phyloP scores from a whole-genome alignment of 2,888 invertebrate species.

The Belgica antarctica region DNA sequence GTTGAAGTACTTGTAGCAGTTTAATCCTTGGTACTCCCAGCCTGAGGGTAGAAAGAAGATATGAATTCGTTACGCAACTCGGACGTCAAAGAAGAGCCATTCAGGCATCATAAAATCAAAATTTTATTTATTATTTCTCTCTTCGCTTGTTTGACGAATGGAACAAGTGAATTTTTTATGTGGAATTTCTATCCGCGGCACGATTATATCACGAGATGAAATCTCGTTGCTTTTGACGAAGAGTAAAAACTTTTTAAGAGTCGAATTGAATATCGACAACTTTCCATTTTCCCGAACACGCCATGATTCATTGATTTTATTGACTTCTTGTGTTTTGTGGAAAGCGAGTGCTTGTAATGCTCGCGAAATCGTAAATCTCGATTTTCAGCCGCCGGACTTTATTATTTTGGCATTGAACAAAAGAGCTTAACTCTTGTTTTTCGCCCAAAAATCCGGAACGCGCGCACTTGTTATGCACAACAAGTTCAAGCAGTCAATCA shows the following conservation, averaged over 20 bases:
- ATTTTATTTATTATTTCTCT: not conserved
- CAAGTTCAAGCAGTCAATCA: conserved; percentile 10
- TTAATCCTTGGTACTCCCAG: conserved; percentile 86
- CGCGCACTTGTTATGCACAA: not conserved
- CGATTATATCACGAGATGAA: conserved; percentile 37
- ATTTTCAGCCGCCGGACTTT: not conserved
- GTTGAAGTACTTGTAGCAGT: conserved; percentile 94
- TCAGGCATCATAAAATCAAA: conserved; percentile 11
- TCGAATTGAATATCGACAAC: conserved; percentile 29
- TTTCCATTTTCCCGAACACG: conserved; percentile 33
- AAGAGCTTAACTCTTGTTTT: not conserved
- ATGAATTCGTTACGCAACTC: not conserved
- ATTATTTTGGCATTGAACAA: conserved; percentile 1
- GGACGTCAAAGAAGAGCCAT: not conserved
- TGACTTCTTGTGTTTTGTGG: conserved; percentile 22
- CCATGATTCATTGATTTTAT: conserved; percentile 33
- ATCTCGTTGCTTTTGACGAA: conserved; percentile 14
- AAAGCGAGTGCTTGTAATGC: conserved; percentile 9
- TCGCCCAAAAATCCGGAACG: not conserved
- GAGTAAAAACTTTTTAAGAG: conserved; percentile 14
- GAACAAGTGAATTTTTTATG: conserved; percentile 14
- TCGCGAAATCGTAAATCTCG: not conserved
- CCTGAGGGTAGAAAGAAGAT: too few species aligned
- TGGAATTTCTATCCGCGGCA: not conserved
- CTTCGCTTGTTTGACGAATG: conserved; percentile 8